Evolutionary conservation across 2,888 invertebrate species (phyloP), one percentile per base, ranked within the genome.

Genomic region (Ypsolopha scabrella): DNA sequence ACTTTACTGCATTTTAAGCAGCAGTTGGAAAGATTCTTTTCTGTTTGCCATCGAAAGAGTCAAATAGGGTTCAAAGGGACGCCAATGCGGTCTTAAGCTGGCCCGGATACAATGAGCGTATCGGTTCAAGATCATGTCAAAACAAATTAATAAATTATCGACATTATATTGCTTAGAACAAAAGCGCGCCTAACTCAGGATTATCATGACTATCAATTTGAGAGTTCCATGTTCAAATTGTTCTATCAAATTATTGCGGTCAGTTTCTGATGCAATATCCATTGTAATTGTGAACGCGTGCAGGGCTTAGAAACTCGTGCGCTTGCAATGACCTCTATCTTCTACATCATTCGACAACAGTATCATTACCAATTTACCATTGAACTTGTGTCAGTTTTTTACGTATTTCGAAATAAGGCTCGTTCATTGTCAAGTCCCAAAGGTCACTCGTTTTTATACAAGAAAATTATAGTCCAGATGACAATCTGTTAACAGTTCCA

Each of bases 361-460:
- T 24, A 24, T 24, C 24, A 24, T 24, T 24, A 24, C 24, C 24
- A 58, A 64, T 57, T n/a, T 65, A 69, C 64, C 72, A 75, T 71
- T 81, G 78, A 81, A 81, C 80, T 80, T 79, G 78, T 66, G 60
- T 68, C 14, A 66, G 68, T 63, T 68, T 64, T 54, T 57, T 60
- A 58, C 54, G 48, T 57, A 59, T 74, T 66, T 61, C 63, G 61
- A 64, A 69, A 72, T 57, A 60, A 3, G 24, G 4, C 24, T 24
- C 53, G 54, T 57, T 63, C 63, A 70, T 70, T 71, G 72, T 75
- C 72, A 59, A 51, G 43, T 53, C 54, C 71, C 51, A 7, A 44
- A 50, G 41, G 55, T 53, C 50, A 52, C 52, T 50, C 53, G 54
- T 49, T 46, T n/a, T 24, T 7, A 8, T 34, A 11, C 11, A 11